Conservation (phyloP, 92 coral and sea anemone species). For the Umimayanthus chanpuru region DNA sequence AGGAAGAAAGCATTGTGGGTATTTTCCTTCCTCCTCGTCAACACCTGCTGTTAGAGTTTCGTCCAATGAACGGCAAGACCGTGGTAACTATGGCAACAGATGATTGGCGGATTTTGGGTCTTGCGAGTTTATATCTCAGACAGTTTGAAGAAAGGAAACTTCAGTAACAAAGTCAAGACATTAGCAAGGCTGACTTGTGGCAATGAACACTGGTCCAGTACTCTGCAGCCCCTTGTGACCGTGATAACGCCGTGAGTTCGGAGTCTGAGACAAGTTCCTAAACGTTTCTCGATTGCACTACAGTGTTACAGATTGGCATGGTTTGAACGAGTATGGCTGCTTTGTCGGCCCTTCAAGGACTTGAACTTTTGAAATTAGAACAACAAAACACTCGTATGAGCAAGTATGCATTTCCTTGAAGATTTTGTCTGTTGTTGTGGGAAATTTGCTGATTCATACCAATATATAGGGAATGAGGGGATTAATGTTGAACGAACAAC, state of each 20-base stretch:
- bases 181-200: not conserved
- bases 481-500: no score
- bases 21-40: constrained; percentile 91
- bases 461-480: no score
- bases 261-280: not conserved
- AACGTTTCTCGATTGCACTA: not conserved
- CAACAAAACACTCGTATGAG: no score
- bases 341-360: no score
- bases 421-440: no score
- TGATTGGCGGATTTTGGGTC: constrained; percentile 86
- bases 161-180: not conserved
- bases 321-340: not conserved
- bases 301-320: not conserved
- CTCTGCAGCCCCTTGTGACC: not conserved
- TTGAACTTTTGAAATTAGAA: no score
- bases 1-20: constrained; percentile 76
- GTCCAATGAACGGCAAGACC: constrained; percentile 65
- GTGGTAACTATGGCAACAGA: constrained; percentile 89
- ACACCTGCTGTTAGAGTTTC: constrained; percentile 85
- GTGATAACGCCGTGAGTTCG: not conserved
- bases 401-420: no score
- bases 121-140: constrained; percentile 77
- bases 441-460: no score
- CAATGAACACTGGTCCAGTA: not conserved
- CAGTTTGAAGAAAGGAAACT: constrained; percentile 57